Evolutionary conservation across 2,797 vertebrate species (phyloP).

Genomic region (Limosa lapponica): DNA sequence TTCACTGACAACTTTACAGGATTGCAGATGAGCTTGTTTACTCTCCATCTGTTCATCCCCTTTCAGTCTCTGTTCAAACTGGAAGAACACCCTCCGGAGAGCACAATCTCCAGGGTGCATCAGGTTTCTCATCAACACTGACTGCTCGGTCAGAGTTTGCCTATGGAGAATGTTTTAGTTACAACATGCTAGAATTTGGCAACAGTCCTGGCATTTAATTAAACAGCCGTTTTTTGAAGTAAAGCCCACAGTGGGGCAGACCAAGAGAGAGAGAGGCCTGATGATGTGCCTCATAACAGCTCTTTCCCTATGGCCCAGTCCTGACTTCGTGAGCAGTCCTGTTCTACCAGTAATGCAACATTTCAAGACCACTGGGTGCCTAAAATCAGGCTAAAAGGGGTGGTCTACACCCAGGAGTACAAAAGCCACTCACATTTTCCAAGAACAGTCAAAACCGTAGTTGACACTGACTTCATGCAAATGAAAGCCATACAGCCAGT

Average conservation of each 20-base stretch:
- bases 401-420: background rate
- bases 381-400: background rate
- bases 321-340: background rate
- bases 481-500: background rate
- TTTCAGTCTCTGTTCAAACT: background rate
- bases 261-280: background rate
- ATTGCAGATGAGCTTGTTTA: background rate
- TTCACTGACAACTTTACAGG: background rate
- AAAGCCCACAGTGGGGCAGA: background rate
- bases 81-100: background rate
- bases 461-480: background rate
- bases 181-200: conserved; percentile 22
- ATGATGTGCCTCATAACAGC: background rate
- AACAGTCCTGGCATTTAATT: conserved; percentile 21
- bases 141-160: background rate
- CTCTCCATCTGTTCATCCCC: background rate
- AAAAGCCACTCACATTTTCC: background rate
- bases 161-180: conserved; percentile 4
- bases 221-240: background rate
- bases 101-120: background rate
- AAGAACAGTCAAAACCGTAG: background rate
- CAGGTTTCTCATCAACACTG: conserved; percentile 1
- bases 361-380: background rate
- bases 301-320: background rate
- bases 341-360: background rate